phyloP scores from a whole-genome alignment of 2,113 vertebrate genomes.

The Pseudopodoces humilis region DNA sequence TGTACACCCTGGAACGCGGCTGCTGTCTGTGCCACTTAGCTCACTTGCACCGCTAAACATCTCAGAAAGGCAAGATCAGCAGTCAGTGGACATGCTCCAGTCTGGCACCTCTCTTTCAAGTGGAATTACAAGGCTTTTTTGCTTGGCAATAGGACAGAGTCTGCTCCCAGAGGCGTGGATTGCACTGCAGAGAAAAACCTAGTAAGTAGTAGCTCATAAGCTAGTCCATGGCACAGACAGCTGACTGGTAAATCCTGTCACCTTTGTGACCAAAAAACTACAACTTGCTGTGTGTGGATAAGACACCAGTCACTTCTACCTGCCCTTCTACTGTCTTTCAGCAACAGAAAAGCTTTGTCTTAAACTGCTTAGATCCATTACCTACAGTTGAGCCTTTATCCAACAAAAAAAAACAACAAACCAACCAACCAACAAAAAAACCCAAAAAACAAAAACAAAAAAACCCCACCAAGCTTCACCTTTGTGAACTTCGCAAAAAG shows the following conservation, averaged over 20 bases:
- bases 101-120: not conserved
- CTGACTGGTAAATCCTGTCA: not conserved
- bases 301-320: not conserved
- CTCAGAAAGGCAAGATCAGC: not conserved
- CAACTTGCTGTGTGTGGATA: accelerated
- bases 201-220: not conserved
- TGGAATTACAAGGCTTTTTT: not conserved
- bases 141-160: not conserved
- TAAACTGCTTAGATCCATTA: not conserved
- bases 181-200: not conserved
- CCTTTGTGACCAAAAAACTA: not conserved
- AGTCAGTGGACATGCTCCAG: not conserved
- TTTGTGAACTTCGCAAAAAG: not conserved
- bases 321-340: not conserved
- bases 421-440: no score
- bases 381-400: not conserved
- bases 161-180: not conserved
- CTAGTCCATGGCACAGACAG: accelerated
- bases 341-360: not conserved
- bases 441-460: not conserved
- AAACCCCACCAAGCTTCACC: not conserved
- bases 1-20: not conserved
- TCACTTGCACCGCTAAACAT: not conserved
- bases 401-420: not conserved
- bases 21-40: not conserved